Conservation (phyloP, 2,797 vertebrate species). For the Paramormyrops hopkinsi region DNA sequence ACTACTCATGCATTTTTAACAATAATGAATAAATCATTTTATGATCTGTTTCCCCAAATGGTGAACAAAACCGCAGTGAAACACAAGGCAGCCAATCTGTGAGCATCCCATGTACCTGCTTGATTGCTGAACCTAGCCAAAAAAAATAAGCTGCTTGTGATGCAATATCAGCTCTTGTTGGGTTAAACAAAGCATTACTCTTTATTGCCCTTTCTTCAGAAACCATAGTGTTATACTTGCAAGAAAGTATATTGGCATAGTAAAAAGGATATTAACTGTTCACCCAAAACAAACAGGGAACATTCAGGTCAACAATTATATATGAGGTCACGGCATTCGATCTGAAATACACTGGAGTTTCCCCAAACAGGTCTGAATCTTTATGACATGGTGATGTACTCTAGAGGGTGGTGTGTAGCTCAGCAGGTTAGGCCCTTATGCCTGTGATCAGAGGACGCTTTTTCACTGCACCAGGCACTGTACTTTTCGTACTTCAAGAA, state of each 20-base stretch:
- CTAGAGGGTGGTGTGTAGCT: neutral
- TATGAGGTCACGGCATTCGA: neutral
- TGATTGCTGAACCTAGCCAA: neutral
- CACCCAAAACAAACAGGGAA: neutral
- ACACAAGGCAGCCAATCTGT: neutral
- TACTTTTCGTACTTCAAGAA: neutral
- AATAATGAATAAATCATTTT: slow-evolving; percentile 18
- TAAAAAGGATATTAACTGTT: neutral
- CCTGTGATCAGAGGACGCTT: neutral
- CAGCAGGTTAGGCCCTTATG: neutral
- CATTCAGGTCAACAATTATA: neutral
- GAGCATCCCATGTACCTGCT: neutral
- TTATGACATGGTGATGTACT: neutral
- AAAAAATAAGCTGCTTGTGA: neutral
- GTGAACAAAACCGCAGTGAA: slow-evolving; percentile 15
- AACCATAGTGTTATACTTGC: neutral
- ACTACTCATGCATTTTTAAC: slow-evolving; percentile 20
- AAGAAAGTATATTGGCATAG: neutral
- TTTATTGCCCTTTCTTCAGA: neutral
- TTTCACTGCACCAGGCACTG: neutral
- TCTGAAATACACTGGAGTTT: neutral
- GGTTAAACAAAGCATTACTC: neutral
- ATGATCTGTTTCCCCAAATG: slow-evolving; percentile 9
- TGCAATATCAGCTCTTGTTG: neutral
- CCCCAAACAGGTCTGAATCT: neutral